Conservation (phyloP, 2,113 vertebrate genomes). For the Gavia stellata region DNA sequence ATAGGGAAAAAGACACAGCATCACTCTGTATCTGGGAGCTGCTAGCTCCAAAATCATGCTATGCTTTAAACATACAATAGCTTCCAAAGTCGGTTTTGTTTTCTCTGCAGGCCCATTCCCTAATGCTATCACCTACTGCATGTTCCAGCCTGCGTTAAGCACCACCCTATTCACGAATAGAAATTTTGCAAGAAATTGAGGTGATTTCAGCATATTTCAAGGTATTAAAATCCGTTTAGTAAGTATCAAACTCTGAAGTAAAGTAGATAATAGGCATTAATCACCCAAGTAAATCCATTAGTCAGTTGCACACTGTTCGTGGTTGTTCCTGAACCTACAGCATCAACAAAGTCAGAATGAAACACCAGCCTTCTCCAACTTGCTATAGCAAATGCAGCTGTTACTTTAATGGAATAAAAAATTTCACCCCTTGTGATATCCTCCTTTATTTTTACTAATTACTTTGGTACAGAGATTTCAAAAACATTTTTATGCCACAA, state of each 20-base stretch:
- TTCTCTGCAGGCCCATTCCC: background rate
- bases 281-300: constrained; percentile 66
- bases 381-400: constrained; percentile 32
- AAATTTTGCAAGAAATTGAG: constrained; percentile 48
- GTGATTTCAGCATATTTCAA: constrained; percentile 53
- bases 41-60: background rate
- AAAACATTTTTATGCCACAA: constrained; percentile 4
- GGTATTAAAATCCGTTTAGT: constrained; percentile 35
- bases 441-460: constrained; percentile 29
- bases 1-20: background rate
- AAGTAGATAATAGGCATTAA: constrained; percentile 62
- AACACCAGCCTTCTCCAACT: constrained; percentile 28
- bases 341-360: constrained; percentile 29
- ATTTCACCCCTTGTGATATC: background rate
- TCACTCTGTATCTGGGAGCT: background rate
- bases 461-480: background rate
- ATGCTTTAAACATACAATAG: rapidly evolving
- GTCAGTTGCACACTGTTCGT: constrained; percentile 26
- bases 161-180: background rate
- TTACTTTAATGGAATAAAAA: constrained; percentile 18
- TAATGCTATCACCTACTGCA: background rate
- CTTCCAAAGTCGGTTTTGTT: background rate
- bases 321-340: constrained; percentile 20
- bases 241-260: constrained; percentile 36
- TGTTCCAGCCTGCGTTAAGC: constrained; percentile 11